Evolutionary conservation across 2,113 vertebrate species (phyloP), one percentile per base, ranked within the genome.

Genomic region (Callorhinus ursinus): DNA sequence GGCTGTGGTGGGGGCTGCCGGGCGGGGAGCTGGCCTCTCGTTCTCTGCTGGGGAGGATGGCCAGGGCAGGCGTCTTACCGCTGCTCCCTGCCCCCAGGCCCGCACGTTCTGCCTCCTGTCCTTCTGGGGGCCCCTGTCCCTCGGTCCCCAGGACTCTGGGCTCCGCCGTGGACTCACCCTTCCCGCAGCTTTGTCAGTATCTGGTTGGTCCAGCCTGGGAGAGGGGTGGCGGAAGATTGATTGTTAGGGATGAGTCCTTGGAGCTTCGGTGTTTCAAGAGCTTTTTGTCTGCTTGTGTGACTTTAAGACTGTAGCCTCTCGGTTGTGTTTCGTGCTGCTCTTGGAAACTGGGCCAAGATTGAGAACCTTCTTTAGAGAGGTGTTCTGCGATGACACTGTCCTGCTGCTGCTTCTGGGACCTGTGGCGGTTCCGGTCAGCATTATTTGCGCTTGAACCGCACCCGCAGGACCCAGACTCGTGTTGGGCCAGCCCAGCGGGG

Each of bases 31-130:
- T 81, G 84, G 87, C 3, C 1, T 69, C 91, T 26, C 3, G 19
- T 97, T 96, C 69, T 97, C 97, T 87, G 74, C 88, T 42, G 95
- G 91, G 61, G 33, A 77, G 90, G 74, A 79, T 15, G 33, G 80
- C 92, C 80, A 2, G 51, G 53, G 33, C 22, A 22, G 95, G 95
- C 96, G 33, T 57, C 85, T 96, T 76, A 42, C 63, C 76, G 77
- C 96, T 13, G 71, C 65, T 53, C 72, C 95, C 93, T 96, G 2
- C 77, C 39, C 16, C 0, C 0, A 4, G 51, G 80, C 0, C 1
- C 22, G 1, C 55, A 93, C 83, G 26, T 92, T 1, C 0, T 80
- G 6, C 77, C n/a, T 15, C 0, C 0, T 5, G 39, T 84, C 0
- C 1, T 81, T 92, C 28, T 18, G 51, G 72, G 63, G 91, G 39